Conservation (phyloP, 2,888 invertebrate genomes). For the Dryadula phaetusa region DNA sequence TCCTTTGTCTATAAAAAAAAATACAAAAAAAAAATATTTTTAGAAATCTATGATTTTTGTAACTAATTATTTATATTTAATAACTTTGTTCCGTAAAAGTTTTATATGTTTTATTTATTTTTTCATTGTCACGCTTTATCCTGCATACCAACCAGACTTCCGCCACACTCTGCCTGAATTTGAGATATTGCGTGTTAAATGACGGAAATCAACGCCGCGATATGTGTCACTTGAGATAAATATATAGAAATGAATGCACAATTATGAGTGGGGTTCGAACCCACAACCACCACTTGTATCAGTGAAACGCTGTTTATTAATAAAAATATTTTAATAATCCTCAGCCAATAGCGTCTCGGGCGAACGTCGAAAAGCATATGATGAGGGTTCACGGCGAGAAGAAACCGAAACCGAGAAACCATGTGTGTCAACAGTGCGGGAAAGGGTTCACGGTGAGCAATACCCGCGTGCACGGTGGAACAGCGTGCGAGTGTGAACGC, state of each 20-base stretch:
- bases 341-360: constrained; percentile 74
- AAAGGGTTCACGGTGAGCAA: constrained; percentile 70
- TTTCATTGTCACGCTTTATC: neutral
- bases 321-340: no score
- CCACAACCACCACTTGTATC: no score
- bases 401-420: constrained; percentile 71
- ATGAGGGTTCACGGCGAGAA: constrained; percentile 73
- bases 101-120: no score
- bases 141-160: neutral
- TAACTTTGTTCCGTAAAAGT: no score
- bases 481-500: no score
- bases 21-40: no score
- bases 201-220: neutral
- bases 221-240: neutral
- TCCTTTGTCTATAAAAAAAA: no score
- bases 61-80: no score
- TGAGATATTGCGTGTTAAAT: neutral
- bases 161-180: neutral
- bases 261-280: neutral
- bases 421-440: constrained; percentile 69
- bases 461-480: no score
- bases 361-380: constrained; percentile 76
- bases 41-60: no score
- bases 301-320: no score
- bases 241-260: no score